Percentiles rank a stretch among this genome's conserved stretches.
phyloP scores from a whole-genome alignment of 2,797 vertebrate genomes.

The Protonibea diacanthus region DNA sequence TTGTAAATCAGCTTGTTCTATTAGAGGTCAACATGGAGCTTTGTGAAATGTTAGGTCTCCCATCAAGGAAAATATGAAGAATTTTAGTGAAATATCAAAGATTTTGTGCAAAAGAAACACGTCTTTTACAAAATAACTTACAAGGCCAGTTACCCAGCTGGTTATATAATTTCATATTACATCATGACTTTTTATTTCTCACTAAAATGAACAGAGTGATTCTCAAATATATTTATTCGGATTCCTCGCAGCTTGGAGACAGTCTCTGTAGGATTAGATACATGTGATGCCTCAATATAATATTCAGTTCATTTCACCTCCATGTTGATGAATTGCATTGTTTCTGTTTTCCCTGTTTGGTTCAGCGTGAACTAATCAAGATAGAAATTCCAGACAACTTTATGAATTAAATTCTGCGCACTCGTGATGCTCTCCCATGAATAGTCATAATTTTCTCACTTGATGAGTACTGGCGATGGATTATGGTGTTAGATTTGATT shows the following conservation, averaged over 20 bases:
- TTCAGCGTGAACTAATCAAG: constrained; percentile 57
- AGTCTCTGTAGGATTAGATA: constrained; percentile 1
- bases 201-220: background rate
- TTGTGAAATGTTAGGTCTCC: constrained; percentile 7
- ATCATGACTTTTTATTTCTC: background rate
- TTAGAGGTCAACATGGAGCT: constrained; percentile 10
- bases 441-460: constrained; percentile 64
- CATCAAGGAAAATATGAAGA: background rate
- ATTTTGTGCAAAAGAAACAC: background rate
- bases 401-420: constrained; percentile 50
- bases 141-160: background rate
- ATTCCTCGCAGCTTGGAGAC: constrained; percentile 5
- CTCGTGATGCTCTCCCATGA: constrained; percentile 37
- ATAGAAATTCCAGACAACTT: constrained; percentile 60
- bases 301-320: constrained; percentile 36
- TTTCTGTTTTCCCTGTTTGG: constrained; percentile 46
- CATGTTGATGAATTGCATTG: constrained; percentile 52
- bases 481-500: constrained; percentile 58
- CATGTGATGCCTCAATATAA: background rate
- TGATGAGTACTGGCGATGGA: constrained; percentile 48
- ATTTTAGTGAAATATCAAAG: background rate
- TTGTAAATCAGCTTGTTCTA: constrained; percentile 27
- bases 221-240: background rate
- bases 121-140: background rate
- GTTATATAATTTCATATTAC: constrained; percentile 3